Conservation (phyloP, 2,797 vertebrate genomes). For the Delichon dasypus region DNA sequence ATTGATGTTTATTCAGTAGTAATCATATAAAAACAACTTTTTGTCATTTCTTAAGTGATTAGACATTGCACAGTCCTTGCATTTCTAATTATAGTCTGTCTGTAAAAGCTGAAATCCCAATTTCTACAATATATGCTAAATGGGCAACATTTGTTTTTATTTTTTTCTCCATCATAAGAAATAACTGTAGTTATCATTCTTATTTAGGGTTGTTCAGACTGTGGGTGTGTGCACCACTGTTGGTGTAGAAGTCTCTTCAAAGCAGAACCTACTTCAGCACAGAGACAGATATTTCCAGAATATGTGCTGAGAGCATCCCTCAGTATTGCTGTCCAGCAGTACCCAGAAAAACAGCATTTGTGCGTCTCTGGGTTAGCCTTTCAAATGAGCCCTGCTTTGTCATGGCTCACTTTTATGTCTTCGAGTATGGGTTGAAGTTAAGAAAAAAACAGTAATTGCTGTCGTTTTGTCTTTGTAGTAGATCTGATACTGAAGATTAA, state of each 20-base stretch:
- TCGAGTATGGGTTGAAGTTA: not conserved
- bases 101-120: slow-evolving; percentile 36
- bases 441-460: not conserved
- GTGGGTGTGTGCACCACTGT: not conserved
- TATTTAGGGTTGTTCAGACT: not conserved
- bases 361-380: not conserved
- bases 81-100: slow-evolving; percentile 60
- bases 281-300: not conserved
- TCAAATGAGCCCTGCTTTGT: not conserved
- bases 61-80: slow-evolving; percentile 21
- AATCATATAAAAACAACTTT: slow-evolving; percentile 47
- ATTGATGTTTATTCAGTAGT: slow-evolving; percentile 35
- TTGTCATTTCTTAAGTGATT: slow-evolving; percentile 47
- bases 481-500: slow-evolving; percentile 54
- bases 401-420: slow-evolving; percentile 11
- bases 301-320: not conserved
- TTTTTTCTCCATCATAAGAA: slow-evolving; percentile 8
- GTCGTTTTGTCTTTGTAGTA: slow-evolving; percentile 12
- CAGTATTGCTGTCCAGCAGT: not conserved
- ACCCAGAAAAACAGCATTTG: not conserved
- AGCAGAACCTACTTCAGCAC: not conserved
- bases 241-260: not conserved
- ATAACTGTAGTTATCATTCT: slow-evolving; percentile 20
- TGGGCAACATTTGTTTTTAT: slow-evolving; percentile 20
- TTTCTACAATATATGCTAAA: slow-evolving; percentile 8